Evolutionary conservation across 1,140 invertebrate genomes (phyloP).

Genomic region (Argopecten irradians): DNA sequence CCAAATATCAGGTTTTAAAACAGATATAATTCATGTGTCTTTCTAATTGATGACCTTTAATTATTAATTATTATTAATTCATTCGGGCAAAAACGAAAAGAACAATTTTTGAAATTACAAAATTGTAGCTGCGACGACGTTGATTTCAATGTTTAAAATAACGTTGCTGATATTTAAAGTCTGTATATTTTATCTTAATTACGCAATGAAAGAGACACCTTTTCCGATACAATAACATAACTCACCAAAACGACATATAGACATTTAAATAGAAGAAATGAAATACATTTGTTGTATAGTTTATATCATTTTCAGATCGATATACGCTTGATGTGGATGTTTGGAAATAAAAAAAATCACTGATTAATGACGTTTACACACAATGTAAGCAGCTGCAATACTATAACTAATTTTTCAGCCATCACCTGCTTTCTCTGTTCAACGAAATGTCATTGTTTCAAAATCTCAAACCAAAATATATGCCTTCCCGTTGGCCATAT

Average conservation of each 20-base stretch:
- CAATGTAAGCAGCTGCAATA: neutral
- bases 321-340: neutral
- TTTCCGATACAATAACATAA: no score
- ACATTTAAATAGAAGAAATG: no score
- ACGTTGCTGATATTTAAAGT: no score
- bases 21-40: neutral
- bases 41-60: neutral
- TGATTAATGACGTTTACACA: neutral
- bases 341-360: neutral
- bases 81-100: neutral
- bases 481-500: no score
- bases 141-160: no score
- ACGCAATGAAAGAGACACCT: no score
- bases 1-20: neutral
- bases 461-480: no score
- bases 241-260: no score
- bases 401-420: neutral
- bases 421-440: constrained; percentile 4
- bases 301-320: neutral
- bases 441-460: no score
- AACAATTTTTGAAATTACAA: neutral
- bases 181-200: no score
- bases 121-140: no score
- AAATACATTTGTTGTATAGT: no score
- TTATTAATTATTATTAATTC: neutral